Evolutionary conservation across 2,113 vertebrate species (phyloP), one percentile per base, ranked within the genome.

Genomic region (Camelus dromedarius): DNA sequence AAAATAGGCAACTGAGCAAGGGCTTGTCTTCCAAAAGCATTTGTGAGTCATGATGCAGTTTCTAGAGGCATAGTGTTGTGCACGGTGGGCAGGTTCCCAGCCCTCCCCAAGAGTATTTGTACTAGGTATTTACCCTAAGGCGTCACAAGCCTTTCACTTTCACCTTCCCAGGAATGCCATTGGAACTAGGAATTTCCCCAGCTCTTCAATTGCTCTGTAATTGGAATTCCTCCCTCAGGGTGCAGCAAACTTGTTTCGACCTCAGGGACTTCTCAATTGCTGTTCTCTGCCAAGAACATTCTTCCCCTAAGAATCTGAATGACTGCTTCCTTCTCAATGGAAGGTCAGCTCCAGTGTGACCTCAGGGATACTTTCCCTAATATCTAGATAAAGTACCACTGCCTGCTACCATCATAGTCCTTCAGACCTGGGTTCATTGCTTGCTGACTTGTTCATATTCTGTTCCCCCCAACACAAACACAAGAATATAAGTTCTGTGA

Each of bases 41-140:
- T 42, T 50, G 32, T 96, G 96, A 94, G 92, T 97, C 96, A 96
- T 42, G 26, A 12, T 76, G 86, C 93, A 81, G 81, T 80, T 91
- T 89, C 90, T 87, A 46, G 62, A 58, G 14, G 20, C 48, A 8
- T 22, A 28, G 48, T 15, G 48, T 72, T 66, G 28, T 76, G 46
- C 35, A 3, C 38, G 38, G 28, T 42, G 54, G n/a, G 66, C 67
- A 26, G 48, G 24, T 91, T 72, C 22, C 22, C 48, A 87, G 38
- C 38, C 38, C 4, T 38, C 38, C 38, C 38, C 38, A 38, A 38
- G 56, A 62, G 62, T 75, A 8, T 64, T 15, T 30, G 4, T 80
- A 28, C 46, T 72, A 2, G 24, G 70, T 38, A 38, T 38, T 38
- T 38, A 38, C 67, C 75, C 35, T 20, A 1, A 69, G 85, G 85